Conservation (phyloP, 1,140 invertebrate genomes). For the Rhagoletis zephyria region DNA sequence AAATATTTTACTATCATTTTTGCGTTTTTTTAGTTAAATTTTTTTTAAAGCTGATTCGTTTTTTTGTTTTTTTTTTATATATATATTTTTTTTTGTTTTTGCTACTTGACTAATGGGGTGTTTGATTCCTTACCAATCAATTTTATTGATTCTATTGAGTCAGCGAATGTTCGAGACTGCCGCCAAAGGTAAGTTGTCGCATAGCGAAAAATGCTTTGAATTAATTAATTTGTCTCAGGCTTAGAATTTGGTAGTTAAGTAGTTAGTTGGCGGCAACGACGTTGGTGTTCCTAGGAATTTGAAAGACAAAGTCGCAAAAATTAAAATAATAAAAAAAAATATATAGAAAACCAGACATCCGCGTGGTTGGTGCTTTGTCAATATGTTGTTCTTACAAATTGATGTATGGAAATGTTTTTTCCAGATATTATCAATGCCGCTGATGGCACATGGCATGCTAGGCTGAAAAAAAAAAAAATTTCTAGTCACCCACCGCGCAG, state of each 20-base stretch:
- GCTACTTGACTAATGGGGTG: not conserved
- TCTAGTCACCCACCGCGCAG: no score
- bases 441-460: no score
- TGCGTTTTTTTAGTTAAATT: not conserved
- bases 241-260: not conserved
- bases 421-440: no score
- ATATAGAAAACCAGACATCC: no score
- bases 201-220: not conserved
- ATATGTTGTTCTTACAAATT: not conserved
- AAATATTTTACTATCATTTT: not conserved
- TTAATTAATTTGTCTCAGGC: not conserved
- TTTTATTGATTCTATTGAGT: not conserved
- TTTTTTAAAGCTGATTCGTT: no score
- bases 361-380: not conserved
- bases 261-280: not conserved
- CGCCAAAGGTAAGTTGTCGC: not conserved
- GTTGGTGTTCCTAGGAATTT: constrained; percentile 24
- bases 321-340: no score
- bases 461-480: no score
- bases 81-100: not conserved
- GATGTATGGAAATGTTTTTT: no score
- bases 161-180: constrained; percentile 34
- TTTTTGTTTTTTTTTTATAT: not conserved
- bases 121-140: not conserved
- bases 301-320: not conserved